phyloP scores from a whole-genome alignment of 1,140 invertebrate genomes.

The Ceratina japonica region DNA sequence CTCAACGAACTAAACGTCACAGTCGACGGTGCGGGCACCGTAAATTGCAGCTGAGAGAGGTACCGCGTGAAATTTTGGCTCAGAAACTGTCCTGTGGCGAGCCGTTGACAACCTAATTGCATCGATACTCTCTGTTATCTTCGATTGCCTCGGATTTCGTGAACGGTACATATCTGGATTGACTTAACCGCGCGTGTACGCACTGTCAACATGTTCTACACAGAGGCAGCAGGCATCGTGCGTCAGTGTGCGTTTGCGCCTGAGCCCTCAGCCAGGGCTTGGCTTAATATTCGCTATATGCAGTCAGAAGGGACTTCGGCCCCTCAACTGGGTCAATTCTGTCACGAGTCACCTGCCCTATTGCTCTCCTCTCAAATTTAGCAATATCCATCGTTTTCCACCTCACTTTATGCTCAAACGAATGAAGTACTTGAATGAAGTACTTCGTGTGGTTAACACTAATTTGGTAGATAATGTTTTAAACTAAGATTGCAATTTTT shows the following conservation, averaged over 20 bases:
- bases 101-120: slow-evolving; percentile 38
- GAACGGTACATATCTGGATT: slow-evolving; percentile 49
- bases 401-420: no score
- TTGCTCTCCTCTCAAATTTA: no score
- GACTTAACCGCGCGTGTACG: slow-evolving; percentile 49
- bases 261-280: not conserved
- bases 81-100: not conserved
- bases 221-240: slow-evolving; percentile 26
- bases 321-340: slow-evolving; percentile 39
- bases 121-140: slow-evolving; percentile 33
- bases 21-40: no score
- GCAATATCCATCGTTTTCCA: no score
- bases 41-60: not conserved
- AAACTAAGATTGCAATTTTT: no score
- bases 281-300: slow-evolving; percentile 49
- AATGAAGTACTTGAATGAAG: no score
- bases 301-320: slow-evolving; percentile 13
- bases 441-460: no score
- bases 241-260: not conserved
- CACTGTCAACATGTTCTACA: slow-evolving; percentile 49
- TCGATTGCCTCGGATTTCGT: slow-evolving; percentile 43
- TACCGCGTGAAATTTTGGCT: slow-evolving; percentile 21
- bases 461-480: no score
- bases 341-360: slow-evolving; percentile 14
- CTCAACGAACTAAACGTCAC: not conserved